phyloP scores from a whole-genome alignment of 1,140 invertebrate genomes.

The Drosophila bifasciata region DNA sequence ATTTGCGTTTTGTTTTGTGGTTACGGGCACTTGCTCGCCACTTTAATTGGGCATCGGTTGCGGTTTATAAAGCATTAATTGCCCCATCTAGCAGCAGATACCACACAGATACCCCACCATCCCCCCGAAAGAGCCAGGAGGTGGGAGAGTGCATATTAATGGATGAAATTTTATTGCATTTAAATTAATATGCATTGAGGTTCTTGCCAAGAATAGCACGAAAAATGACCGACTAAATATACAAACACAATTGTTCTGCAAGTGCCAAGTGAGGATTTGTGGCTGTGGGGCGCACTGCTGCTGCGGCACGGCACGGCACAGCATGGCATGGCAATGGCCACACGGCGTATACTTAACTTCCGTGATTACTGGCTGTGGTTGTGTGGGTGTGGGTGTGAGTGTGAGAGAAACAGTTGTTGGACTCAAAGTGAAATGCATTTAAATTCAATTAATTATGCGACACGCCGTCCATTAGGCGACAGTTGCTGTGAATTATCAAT shows the following conservation, averaged over 20 bases:
- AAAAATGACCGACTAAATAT: constrained; percentile 46
- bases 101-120: constrained; percentile 9
- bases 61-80: constrained; percentile 61
- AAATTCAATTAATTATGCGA: constrained; percentile 74
- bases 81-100: constrained; percentile 22
- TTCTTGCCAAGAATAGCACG: constrained; percentile 24
- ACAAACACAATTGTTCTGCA: constrained; percentile 31
- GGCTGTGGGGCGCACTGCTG: constrained; percentile 2
- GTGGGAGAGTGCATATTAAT: constrained; percentile 20
- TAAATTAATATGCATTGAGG: constrained; percentile 48
- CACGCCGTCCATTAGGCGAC: constrained; percentile 67
- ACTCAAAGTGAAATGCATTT: constrained; percentile 64
- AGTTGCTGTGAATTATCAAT: constrained; percentile 73
- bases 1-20: constrained; percentile 38
- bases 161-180: constrained; percentile 53
- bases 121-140: too few species aligned
- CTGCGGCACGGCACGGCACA: constrained; percentile 6
- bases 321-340: constrained; percentile 13
- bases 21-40: constrained; percentile 56
- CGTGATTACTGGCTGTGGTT: constrained; percentile 39
- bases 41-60: constrained; percentile 68
- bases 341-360: constrained; percentile 54
- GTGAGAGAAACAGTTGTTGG: not conserved
- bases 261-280: constrained; percentile 42
- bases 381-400: too few species aligned